These are phyloP conservation scores for Chaetodon trifasciatus DNA, from an alignment of 2,797 vertebrate genomes.

Conservation along the genomic window DNA sequence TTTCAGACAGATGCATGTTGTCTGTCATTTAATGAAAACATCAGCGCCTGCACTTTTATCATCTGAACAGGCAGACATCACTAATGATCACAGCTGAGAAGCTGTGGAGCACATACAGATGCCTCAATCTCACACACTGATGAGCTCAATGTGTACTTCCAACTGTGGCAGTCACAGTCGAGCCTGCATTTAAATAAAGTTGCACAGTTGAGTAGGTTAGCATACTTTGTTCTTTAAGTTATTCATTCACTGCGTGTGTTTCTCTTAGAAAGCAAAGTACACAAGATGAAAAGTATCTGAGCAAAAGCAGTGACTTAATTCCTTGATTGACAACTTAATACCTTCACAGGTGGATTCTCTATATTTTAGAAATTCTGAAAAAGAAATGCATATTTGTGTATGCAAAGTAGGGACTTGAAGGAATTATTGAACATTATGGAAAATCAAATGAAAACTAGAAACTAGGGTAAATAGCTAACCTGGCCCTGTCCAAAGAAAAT, in stretches of 20 bases:
- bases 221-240: slow-evolving; percentile 31
- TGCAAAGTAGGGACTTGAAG: background rate
- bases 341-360: background rate
- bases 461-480: background rate
- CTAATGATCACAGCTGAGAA: slow-evolving; percentile 58
- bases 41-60: slow-evolving; percentile 56
- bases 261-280: slow-evolving; percentile 16
- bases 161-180: slow-evolving; percentile 19
- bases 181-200: slow-evolving; percentile 32
- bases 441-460: background rate
- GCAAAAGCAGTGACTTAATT: slow-evolving; percentile 3
- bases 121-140: slow-evolving; percentile 44
- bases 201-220: slow-evolving; percentile 18
- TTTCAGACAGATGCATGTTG: slow-evolving; percentile 42
- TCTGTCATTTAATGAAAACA: slow-evolving; percentile 65
- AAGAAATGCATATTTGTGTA: background rate
- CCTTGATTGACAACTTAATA: background rate
- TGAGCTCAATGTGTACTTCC: slow-evolving; percentile 23
- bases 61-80: slow-evolving; percentile 49
- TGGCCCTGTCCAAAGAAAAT: background rate
- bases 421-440: background rate
- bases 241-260: slow-evolving; percentile 16
- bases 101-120: slow-evolving; percentile 35
- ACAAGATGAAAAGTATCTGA: background rate
- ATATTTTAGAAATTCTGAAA: background rate